Conservation (phyloP, 2,888 invertebrate species). For the Hydraecia micacea region DNA sequence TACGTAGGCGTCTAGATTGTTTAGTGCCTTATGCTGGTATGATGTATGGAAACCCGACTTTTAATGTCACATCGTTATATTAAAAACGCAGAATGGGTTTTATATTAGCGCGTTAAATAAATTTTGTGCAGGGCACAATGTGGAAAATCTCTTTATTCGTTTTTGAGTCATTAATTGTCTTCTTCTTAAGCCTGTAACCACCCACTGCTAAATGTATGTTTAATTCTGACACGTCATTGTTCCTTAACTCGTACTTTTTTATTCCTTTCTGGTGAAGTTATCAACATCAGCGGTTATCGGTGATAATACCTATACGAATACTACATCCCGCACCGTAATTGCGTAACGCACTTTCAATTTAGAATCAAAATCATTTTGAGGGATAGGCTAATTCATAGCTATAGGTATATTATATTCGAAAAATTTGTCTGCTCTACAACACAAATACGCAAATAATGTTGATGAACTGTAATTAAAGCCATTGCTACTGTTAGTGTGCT, state of each 20-base stretch:
- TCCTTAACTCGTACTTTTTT: not conserved
- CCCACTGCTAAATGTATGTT: constrained; percentile 33
- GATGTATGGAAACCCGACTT: constrained; percentile 59
- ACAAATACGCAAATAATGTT: no score
- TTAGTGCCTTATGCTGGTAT: constrained; percentile 58
- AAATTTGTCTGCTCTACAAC: no score
- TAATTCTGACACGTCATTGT: constrained; percentile 19
- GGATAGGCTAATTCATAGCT: no score
- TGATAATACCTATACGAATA: not conserved
- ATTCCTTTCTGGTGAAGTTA: not conserved
- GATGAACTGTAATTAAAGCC: no score
- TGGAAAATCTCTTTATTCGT: constrained; percentile 2
- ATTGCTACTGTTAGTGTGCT: no score
- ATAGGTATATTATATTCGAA: no score
- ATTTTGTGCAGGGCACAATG: constrained; percentile 31
- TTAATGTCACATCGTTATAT: constrained; percentile 49
- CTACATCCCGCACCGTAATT: no score
- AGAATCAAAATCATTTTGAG: no score
- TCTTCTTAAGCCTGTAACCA: constrained; percentile 18
- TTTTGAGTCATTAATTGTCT: constrained; percentile 32
- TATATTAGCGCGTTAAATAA: constrained; percentile 38
- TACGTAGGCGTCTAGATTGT: constrained; percentile 71
- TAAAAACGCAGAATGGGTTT: constrained; percentile 35
- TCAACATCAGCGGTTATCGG: not conserved
- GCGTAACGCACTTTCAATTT: no score